phyloP scores from a whole-genome alignment of 2,797 vertebrate species.

The Argya squamiceps region DNA sequence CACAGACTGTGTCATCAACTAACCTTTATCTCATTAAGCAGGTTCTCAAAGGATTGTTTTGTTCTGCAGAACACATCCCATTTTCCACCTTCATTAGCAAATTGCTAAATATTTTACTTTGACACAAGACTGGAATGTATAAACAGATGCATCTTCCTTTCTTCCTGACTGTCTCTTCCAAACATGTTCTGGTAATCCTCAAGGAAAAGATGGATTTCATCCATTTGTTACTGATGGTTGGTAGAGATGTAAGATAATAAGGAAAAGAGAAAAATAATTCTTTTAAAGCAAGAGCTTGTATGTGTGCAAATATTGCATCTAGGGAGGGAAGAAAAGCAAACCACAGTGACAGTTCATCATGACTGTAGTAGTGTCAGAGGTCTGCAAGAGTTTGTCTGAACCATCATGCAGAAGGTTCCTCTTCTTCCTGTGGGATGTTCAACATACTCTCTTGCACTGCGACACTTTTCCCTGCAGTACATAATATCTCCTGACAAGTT shows the following conservation, averaged over 20 bases:
- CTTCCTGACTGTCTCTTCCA: neutral
- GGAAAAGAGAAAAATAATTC: fast-evolving
- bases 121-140: slow-evolving; percentile 3
- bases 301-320: neutral
- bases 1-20: neutral
- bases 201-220: neutral
- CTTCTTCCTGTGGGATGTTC: neutral
- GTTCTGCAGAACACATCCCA: neutral
- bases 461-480: neutral
- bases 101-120: slow-evolving; percentile 36
- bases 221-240: neutral
- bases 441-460: fast-evolving
- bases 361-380: neutral
- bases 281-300: neutral
- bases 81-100: slow-evolving; percentile 22
- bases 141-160: slow-evolving; percentile 6
- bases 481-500: neutral
- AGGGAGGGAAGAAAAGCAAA: fast-evolving
- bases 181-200: neutral
- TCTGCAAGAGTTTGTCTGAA: neutral
- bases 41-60: slow-evolving; percentile 24
- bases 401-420: neutral
- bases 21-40: slow-evolving; percentile 17
- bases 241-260: neutral
- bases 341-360: neutral